Percentiles rank a stretch among this genome's conserved stretches.
phyloP scores from a whole-genome alignment of 1,140 invertebrate genomes.

The Nomia melanderi region DNA sequence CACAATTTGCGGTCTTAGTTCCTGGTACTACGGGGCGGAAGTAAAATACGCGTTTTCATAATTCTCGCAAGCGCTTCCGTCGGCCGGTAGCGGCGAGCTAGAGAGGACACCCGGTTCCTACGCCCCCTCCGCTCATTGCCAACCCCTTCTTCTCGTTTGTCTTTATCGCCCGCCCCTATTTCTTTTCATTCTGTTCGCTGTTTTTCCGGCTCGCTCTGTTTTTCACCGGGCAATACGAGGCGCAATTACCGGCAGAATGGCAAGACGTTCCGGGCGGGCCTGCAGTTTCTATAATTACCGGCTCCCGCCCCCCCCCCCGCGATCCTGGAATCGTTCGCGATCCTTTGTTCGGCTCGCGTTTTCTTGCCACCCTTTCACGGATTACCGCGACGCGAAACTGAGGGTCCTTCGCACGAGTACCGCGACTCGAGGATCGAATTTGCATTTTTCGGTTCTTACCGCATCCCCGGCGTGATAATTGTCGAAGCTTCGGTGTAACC shows the following conservation, averaged over 20 bases:
- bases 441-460: not conserved
- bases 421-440: not conserved
- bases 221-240: constrained; percentile 11
- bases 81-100: not conserved
- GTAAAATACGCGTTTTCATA: constrained; percentile 5
- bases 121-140: not conserved
- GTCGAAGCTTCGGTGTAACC: not conserved
- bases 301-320: not conserved
- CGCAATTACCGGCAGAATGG: constrained; percentile 24
- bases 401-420: not conserved
- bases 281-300: constrained; percentile 16
- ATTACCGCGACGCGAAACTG: not conserved
- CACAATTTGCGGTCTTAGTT: not conserved
- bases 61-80: not conserved
- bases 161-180: constrained; percentile 7
- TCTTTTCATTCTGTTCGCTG: constrained; percentile 9
- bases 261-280: constrained; percentile 3
- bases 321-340: not conserved
- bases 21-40: not conserved
- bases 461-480: not conserved
- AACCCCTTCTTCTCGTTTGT: not conserved
- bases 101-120: not conserved
- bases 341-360: not conserved
- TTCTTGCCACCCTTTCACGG: not conserved
- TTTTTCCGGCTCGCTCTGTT: constrained; percentile 10